phyloP scores from a whole-genome alignment of 2,797 vertebrate genomes.

The Garrulus glandarius region DNA sequence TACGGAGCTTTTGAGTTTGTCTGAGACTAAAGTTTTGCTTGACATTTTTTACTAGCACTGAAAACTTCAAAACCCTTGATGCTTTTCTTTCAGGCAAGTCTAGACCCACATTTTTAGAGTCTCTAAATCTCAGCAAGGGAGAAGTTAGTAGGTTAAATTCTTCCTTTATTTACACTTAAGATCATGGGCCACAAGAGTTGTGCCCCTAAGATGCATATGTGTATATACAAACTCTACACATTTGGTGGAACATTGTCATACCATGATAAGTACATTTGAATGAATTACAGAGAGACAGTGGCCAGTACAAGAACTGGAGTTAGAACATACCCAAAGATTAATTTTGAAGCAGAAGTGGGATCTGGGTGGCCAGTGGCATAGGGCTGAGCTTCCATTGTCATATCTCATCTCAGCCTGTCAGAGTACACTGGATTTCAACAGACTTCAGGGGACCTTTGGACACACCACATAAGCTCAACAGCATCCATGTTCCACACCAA shows the following conservation, averaged over 20 bases:
- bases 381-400: not conserved
- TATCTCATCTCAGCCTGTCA: not conserved
- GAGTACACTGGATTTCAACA: not conserved
- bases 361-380: not conserved
- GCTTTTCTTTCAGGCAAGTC: not conserved
- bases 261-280: not conserved
- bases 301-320: not conserved
- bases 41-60: not conserved
- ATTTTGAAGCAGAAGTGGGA: not conserved
- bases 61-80: not conserved
- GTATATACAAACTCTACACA: not conserved
- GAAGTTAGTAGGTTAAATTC: conserved; percentile 17
- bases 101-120: not conserved
- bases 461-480: not conserved
- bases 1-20: not conserved
- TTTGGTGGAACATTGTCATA: not conserved
- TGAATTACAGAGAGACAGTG: not conserved
- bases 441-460: not conserved
- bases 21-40: not conserved
- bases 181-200: not conserved
- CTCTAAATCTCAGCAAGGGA: not conserved
- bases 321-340: not conserved
- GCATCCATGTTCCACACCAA: not conserved
- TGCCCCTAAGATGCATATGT: not conserved
- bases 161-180: not conserved